Evolutionary conservation across 2,888 invertebrate genomes (phyloP), one percentile per base, ranked within the genome.

Genomic region (Clanis bilineata): DNA sequence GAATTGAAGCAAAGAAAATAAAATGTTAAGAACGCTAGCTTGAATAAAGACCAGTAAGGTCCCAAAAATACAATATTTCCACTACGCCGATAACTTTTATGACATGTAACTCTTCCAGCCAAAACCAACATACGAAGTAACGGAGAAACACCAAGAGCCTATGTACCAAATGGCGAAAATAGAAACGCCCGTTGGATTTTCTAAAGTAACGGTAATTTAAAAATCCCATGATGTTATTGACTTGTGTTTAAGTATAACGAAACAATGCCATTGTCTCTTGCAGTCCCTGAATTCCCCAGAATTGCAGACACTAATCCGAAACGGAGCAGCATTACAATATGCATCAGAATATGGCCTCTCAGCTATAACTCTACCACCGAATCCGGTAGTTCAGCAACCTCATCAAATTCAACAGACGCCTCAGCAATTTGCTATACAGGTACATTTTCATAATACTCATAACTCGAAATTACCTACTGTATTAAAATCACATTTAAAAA

Each of bases 281-380:
- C 60, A 73, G 71, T 65, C 67, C 57, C 67, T 70, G 32, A 55
- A 69, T 70, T 66, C 89, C 4, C 89, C 92, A 63, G 90, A 93
- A 59, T 74, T 91, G 0, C 86, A 91, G 43, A 77, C 86, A 4
- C 67, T 93, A 36, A 70, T 92, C 6, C 80, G 83, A 62, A 86
- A 87, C 55, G 86, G 89, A n/a, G 83, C 87, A 60, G 75, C 87
- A 1, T 73, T 88, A 10, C 92, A 93, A 69, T 80, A 93, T 3
- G 88, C 93, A 3, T 72, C 85, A 0, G 88, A 89, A 32, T 86
- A 81, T 58, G 72, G 93, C 69, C 69, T 92, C 71, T 73, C 93
- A 79, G 78, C 92, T 69, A 63, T 88, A 78, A 65, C 89, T 57
- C 68, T 93, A 36, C 79, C 89, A 58, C 90, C 89, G 60, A 85